Evolutionary conservation across 2,113 vertebrate genomes (phyloP), one percentile per base, ranked within the genome.

Genomic region (rat (Rattus norvegicus)): DNA sequence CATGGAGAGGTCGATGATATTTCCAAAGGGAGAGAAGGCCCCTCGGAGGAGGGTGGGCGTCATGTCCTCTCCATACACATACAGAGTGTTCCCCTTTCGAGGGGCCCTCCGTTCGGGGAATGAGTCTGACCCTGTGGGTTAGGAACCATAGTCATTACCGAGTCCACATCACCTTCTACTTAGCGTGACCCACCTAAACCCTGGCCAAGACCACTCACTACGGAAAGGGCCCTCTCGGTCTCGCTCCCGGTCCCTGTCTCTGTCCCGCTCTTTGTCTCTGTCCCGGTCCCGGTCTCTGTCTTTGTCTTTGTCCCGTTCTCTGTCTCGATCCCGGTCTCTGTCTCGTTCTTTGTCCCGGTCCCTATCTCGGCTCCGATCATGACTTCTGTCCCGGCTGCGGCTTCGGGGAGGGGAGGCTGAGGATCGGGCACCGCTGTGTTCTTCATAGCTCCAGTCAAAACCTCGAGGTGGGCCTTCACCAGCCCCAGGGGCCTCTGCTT

Each of bases 1-100:
- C 99, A 99, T 99, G 28, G 99, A 99, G 90, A 99, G 98, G 97
- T 99, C 99, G n/a, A 99, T 99, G 97, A 99, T 99, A 98, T 97
- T 99, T 92, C 99, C 99, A 9, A 99, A 99, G 75, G 98, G 98
- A 54, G 99, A 98, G 96, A 99, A 99, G 75, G 99, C 99, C 0
- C 98, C 96, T 6, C 98, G 99, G 95, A 99, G 98, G 81, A 98
- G 98, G 88, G 99, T 98, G 94, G 99, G 99, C 0, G 98, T 98
- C 67, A 99, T 99, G 65, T 99, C 99, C 9, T 99, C 98, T 43
- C 99, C 99, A 0, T 99, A 98, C 76, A 99, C 99, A 1, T 99
- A 99, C 56, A 99, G 98, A 0, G 99, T 99, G 12, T 99, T 99
- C 43, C 99, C 99, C 96, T 99, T 99, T 30, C 99, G 98, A 13